Evolutionary conservation across 64 coral and sea anemone genomes (phyloP), one percentile per base, ranked within the genome.

Genomic region (Montipora foliosa): DNA sequence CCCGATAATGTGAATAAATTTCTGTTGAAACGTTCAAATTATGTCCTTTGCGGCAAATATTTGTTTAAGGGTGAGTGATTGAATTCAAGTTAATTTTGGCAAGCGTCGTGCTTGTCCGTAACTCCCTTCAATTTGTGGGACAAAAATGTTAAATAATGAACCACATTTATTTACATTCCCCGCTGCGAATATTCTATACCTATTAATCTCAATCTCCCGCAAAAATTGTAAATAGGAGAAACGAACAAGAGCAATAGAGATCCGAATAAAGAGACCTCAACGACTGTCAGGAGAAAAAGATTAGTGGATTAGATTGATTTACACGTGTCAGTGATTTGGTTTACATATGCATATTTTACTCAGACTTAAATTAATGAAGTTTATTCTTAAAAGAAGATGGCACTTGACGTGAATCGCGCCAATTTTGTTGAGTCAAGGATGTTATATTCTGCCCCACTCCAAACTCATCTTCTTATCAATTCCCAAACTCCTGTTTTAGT

Each of bases 61-160:
- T 86, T 71, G 82, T 86, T 86, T 86, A 86, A 45, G 47, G 64
- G 8, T 19, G 64, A 50, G n/a, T 45, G 47, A 86, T 71, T 86
- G 82, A 50, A 49, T 86, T 44, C 62, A 44, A 86, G 60, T 84
- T 84, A 67, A 84, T 86, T 86, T 86, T 86, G 82, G 47, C 82
- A 86, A 71, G 64, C 47, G 49, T 49, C 16, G 71, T 21, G 82
- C 47, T 16, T 86, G 66, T 50, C 64, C 64, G 82, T 64, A 49
- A 69, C 25, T 44, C 37, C 66, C 5, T 86, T 71, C 66, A 86
- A 86, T 86, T 78, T 86, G 82, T 7, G 67, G 61, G 82, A 25
- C 64, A 86, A 84, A 72, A 72, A 86, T 86, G 66, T 21, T 86
- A 86, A 86, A 86, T 86, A 22, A 70, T 86, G 82, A 50, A 86